Evolutionary conservation across 1,140 invertebrate species (phyloP).

Genomic region (Nylanderia fulva): DNA sequence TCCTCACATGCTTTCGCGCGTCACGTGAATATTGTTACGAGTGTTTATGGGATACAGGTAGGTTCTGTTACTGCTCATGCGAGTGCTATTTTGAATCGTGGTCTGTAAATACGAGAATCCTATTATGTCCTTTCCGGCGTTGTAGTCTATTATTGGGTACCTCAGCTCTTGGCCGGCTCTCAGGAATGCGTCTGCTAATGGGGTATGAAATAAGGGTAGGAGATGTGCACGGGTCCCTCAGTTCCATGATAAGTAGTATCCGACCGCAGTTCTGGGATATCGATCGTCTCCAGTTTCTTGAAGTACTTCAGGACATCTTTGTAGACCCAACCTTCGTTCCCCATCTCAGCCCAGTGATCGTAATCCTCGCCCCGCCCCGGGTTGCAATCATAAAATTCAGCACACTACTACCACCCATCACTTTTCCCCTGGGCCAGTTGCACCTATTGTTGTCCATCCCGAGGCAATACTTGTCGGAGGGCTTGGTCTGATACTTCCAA

Average conservation of each 20-base stretch:
- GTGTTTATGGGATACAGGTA: conserved; percentile 89
- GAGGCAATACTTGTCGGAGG: conserved; percentile 82
- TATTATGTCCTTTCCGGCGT: conserved; percentile 88
- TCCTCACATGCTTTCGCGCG: conserved; percentile 89
- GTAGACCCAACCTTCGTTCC: conserved; percentile 94
- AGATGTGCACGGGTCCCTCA: conserved; percentile 88
- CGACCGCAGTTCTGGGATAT: conserved; percentile 86
- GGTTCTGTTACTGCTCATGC: conserved; percentile 91
- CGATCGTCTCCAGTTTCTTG: conserved; percentile 91
- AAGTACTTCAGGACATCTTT: conserved; percentile 93
- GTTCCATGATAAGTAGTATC: conserved; percentile 87
- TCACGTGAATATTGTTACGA: conserved; percentile 89
- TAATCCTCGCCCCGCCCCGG: conserved; percentile 92
- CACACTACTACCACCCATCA: conserved; percentile 93
- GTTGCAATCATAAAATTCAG: conserved; percentile 97
- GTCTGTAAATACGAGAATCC: conserved; percentile 89
- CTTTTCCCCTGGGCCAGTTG: conserved; percentile 92
- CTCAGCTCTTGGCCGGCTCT: conserved; percentile 89
- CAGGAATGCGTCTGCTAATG: conserved; percentile 89
- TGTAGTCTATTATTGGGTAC: conserved; percentile 91
- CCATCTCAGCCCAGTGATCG: conserved; percentile 91
- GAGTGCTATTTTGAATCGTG: conserved; percentile 89
- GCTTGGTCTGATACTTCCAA: conserved; percentile 90
- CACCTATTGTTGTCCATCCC: conserved; percentile 86
- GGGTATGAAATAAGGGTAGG: conserved; percentile 87